A percentile compares a stretch with the other conserved stretches of the same genome.
These are phyloP conservation scores for Zoanthus gigantus DNA, from an alignment of 92 coral and sea anemone species.

Conservation along the genomic window DNA sequence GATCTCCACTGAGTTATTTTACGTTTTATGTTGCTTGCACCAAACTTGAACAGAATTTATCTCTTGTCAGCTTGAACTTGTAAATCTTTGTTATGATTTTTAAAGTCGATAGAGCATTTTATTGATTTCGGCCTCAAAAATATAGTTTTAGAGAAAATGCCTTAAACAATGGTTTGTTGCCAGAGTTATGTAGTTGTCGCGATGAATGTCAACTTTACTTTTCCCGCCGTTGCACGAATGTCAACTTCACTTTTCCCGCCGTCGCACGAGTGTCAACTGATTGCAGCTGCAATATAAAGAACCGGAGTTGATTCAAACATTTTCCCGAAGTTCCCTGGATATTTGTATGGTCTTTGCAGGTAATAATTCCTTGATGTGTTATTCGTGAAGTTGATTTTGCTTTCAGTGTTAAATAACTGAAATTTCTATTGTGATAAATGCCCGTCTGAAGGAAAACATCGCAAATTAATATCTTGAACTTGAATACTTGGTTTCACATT, in stretches of 20 bases:
- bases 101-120: not conserved
- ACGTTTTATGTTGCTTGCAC: constrained; percentile 24
- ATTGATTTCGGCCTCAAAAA: constrained; percentile 1
- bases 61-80: constrained; percentile 3
- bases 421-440: not conserved
- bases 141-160: not conserved
- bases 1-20: constrained; percentile 17
- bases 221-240: no score
- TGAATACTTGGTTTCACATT: not conserved
- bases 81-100: not conserved
- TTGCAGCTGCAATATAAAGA: not conserved
- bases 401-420: no score
- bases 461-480: constrained; percentile 1
- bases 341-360: not conserved
- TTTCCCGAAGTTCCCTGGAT: not conserved
- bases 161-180: not conserved
- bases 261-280: not conserved
- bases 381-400: no score
- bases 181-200: not conserved
- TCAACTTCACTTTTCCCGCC: no score
- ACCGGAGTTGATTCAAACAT: not conserved
- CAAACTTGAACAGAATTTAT: constrained; percentile 20
- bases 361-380: no score
- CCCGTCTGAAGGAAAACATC: not conserved
- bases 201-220: not conserved